These are phyloP conservation scores for Erythrocercus mccallii DNA, from an alignment of 2,113 vertebrate species.

Conservation along the genomic window DNA sequence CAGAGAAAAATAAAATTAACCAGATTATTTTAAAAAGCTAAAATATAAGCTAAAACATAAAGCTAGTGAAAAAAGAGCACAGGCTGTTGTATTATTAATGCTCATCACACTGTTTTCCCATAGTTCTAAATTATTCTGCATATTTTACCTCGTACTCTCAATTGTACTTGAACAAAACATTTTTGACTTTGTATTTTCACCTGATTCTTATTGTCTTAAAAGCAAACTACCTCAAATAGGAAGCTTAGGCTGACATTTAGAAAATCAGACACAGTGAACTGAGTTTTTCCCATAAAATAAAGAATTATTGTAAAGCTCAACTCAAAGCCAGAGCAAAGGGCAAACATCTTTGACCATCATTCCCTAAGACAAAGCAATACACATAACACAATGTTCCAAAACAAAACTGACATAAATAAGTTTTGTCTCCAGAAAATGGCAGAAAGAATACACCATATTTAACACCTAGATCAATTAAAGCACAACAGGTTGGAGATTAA, in stretches of 20 bases:
- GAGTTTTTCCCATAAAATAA: neutral
- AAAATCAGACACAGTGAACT: neutral
- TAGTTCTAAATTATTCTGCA: neutral
- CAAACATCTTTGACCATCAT: neutral
- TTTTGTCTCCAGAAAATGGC: neutral
- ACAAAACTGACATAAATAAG: neutral
- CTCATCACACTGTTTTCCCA: neutral
- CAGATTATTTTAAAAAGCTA: neutral
- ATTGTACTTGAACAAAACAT: neutral
- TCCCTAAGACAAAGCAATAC: neutral
- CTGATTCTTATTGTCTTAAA: neutral
- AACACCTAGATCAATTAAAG: neutral
- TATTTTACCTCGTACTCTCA: neutral
- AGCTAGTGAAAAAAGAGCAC: neutral
- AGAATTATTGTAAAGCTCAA: neutral
- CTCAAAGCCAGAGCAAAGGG: neutral
- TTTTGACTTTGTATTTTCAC: neutral
- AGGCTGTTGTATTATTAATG: neutral
- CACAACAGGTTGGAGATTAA: neutral
- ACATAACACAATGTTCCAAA: neutral
- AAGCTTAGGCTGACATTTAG: neutral
- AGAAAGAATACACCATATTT: neutral
- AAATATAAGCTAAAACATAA: neutral
- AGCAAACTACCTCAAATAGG: neutral
- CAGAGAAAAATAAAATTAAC: neutral